phyloP scores from a whole-genome alignment of 2,888 invertebrate species.

The Hypena proboscidalis region DNA sequence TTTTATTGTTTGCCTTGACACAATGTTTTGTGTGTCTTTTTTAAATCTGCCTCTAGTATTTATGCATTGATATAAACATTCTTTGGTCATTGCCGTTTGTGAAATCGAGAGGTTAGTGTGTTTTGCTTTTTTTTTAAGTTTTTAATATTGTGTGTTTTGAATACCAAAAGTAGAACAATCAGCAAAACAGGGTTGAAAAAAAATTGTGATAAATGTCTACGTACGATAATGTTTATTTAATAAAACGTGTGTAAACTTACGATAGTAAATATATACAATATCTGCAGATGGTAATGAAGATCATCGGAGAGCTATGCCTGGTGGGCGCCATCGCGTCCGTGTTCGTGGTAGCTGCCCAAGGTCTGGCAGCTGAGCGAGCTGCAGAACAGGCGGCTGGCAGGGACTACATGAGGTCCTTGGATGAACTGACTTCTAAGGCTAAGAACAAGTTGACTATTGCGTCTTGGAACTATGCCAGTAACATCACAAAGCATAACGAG shows the following conservation, averaged over 20 bases:
- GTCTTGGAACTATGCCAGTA: constrained; percentile 90
- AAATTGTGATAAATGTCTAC: too few species aligned
- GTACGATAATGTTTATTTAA: too few species aligned
- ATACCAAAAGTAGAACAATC: too few species aligned
- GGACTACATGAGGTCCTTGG: constrained; percentile 86
- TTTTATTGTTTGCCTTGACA: constrained; percentile 44
- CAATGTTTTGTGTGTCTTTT: constrained; percentile 36
- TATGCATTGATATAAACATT: constrained; percentile 34
- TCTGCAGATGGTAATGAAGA: constrained; percentile 73
- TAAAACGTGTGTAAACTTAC: not conserved
- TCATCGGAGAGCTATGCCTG: constrained; percentile 71
- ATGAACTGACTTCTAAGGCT: constrained; percentile 84
- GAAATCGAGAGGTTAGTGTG: constrained; percentile 20
- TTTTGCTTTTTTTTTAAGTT: constrained; percentile 1
- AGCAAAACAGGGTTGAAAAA: too few species aligned
- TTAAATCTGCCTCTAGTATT: constrained; percentile 28
- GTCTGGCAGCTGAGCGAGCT: constrained; percentile 75
- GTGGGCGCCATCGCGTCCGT: constrained; percentile 79
- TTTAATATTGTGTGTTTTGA: not conserved
- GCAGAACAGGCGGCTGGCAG: constrained; percentile 85
- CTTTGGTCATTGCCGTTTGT: constrained; percentile 32
- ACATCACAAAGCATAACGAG: constrained; percentile 89
- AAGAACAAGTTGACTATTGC: constrained; percentile 86
- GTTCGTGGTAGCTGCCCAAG: constrained; percentile 77
- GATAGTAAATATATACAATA: not conserved